Conservation (phyloP, 64 coral and sea anemone genomes). For the Exaiptasia diaphana region DNA sequence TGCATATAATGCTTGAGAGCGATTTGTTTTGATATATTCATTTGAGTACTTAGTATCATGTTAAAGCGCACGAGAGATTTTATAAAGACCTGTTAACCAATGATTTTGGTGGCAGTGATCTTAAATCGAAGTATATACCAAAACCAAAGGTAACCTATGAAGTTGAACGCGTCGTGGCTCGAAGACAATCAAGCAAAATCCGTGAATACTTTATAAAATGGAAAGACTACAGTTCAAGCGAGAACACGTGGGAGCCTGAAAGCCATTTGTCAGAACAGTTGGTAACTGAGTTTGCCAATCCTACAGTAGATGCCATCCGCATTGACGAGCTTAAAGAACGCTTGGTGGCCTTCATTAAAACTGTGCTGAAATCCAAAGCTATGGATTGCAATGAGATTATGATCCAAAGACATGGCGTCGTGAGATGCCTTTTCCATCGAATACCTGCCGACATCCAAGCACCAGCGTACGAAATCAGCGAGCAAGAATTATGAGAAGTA, state of each 20-base stretch:
- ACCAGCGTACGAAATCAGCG: not conserved
- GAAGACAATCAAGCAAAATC: not conserved
- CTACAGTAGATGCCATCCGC: not conserved
- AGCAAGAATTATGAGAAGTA: not conserved
- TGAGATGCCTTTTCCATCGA: not conserved
- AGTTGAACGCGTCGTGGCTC: conserved; percentile 18
- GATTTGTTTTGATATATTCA: not conserved
- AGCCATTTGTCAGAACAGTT: not conserved
- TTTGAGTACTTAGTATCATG: not conserved
- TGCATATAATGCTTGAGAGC: not conserved
- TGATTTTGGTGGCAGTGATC: not conserved
- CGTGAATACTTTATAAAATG: not conserved
- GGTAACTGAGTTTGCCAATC: not conserved
- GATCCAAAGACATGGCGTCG: not conserved
- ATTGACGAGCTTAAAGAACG: not conserved
- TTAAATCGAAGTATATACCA: not conserved
- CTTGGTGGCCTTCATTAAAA: not conserved
- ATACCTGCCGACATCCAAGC: not conserved
- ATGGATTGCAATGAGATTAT: not conserved
- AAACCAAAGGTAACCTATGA: not conserved
- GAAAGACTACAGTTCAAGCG: not conserved
- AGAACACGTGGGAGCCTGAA: not conserved
- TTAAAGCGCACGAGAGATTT: not conserved
- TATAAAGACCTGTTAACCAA: not conserved
- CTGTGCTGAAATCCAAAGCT: not conserved